Evolutionary conservation across 2,888 invertebrate species (phyloP).

Genomic region (Candidula unifasciata): DNA sequence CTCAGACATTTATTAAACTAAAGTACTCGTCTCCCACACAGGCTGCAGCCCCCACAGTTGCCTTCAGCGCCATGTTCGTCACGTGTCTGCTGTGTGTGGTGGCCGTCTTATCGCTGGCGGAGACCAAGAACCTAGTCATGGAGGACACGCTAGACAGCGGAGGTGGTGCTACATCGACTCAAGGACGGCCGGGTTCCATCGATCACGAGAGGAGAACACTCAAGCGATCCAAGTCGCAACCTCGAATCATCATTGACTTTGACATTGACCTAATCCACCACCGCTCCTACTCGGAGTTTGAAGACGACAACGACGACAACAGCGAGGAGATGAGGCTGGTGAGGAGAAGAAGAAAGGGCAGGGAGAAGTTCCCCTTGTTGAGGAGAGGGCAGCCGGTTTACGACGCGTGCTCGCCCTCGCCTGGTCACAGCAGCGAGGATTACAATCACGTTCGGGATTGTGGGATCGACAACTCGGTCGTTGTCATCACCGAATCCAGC

Average conservation of each 20-base stretch:
- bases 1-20: too few species aligned
- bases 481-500: background rate
- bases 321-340: background rate
- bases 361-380: constrained; percentile 26
- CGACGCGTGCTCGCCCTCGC: background rate
- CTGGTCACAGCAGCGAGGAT: background rate
- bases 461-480: background rate
- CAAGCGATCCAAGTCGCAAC: background rate
- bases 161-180: background rate
- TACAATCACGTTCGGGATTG: background rate
- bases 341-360: background rate
- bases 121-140: constrained; percentile 39
- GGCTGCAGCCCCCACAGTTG: background rate
- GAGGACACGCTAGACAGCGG: constrained; percentile 34
- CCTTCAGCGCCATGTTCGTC: constrained; percentile 26
- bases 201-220: background rate
- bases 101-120: constrained; percentile 16
- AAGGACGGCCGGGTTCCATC: background rate
- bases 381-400: background rate
- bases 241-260: constrained; percentile 36
- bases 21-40: background rate
- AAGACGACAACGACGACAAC: constrained; percentile 23
- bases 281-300: constrained; percentile 37
- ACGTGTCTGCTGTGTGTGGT: constrained; percentile 25
- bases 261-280: constrained; percentile 43